Base-by-base conservation (phyloP, 1,140 invertebrate genomes). In the Drosophila serrata region DNA sequence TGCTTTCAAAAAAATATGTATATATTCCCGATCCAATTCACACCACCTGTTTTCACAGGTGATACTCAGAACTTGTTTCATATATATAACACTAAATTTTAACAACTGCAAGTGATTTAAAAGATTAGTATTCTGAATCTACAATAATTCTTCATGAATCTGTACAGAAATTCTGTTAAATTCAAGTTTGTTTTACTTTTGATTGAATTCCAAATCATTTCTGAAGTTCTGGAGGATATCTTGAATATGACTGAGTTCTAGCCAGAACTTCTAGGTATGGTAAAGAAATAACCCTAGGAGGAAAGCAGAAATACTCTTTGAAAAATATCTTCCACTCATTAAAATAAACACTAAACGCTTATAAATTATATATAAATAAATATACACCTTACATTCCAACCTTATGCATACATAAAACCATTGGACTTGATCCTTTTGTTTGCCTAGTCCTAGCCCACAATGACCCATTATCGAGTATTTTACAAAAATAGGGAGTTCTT, bases 61-160 rank as follows among this genome's bases (percentile, higher is more conserved):
- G 15, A 13, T 63, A n/a, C 15, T 24, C 37, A 57, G 37, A 43
- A 27, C 55, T 43, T 57, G 24, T 43, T 43, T 55, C 1, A 37
- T n/a, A 19, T 49, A 19, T 17, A 53, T 31, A 24, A 15, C 4
- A 46, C 2, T 1, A 4, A 17, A 17, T 8, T 17, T 17, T 5
- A 17, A 42, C 1, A 17, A 11, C 8, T 17, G 1, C n/a, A 42
- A 40, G 7, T 7, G 31, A 31, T 9, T 31, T 31, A 17, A n/a
- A 1, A 22, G 42, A 45, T 22, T 6, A 22, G 3, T 22, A 22
- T 7, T 3, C 6, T 7, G 5, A 43, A 22, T 2, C 11, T 6
- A 24, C n/a, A n/a, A n/a, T n/a, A 13, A 43, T 12, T 13, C 6
- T 19, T 6, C 2, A 13, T 6, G 7, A 4, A 13, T 11, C 19